Base-by-base conservation (phyloP, 1,140 invertebrate genomes). In the Drosophila bipectinata region DNA sequence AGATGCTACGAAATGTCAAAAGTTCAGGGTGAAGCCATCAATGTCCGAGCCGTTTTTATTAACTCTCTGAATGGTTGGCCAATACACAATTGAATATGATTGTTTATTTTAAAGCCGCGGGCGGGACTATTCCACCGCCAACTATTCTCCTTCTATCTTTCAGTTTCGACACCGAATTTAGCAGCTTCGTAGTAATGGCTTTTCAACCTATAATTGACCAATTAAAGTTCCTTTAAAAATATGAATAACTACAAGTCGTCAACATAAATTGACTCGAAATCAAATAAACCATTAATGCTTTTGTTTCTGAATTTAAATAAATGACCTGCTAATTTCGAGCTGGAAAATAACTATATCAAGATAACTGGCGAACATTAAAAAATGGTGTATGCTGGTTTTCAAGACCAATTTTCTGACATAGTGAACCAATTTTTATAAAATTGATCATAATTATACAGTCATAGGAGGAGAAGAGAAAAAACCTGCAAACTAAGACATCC, bases 1-100 rank as follows among this genome's bases (percentile, higher is more conserved):
- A 56, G 45, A 47, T 24, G 67, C 68, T 66, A 15, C 41, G 49
- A 82, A 84, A 84, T 84, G 80, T 73, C 80, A 85, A 80, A 63
- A 84, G 80, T 84, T 84, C 80, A 84, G 73, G 80, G 80, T 83
- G 63, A 84, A 79, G 68, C 79, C 80, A 84, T 85, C 81, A 85
- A 84, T 80, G 80, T 79, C 81, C 77, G 80, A 84, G 61, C 63
- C 76, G 75, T 76, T 62, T 62, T 63, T 72, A 77, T 76, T 66
- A 62, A 58, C 78, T 45, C 48, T 68, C 48, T 60, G 59, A 49
- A 66, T 44, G 37, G 59, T 73, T 54, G 26, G 67, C 54, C 76
- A 73, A 67, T 60, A 72, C 75, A 64, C 75, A 64, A 72, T 72
- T 47, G 64, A 45, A 64, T 64, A 45, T 64, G 47, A 67, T 52